phyloP scores from a whole-genome alignment of 2,888 invertebrate genomes.

The Molorchus minor region DNA sequence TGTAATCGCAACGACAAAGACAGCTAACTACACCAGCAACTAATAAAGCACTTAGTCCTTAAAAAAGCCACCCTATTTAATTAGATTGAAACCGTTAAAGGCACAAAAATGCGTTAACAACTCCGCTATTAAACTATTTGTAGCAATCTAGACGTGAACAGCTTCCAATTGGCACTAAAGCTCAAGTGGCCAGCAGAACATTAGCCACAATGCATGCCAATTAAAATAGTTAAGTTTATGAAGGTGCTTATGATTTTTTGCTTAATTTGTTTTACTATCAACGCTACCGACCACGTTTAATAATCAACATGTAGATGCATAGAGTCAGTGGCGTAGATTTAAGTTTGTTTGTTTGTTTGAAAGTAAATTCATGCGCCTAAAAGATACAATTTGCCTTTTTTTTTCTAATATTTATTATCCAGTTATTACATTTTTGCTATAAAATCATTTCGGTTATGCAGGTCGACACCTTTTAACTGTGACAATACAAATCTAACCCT shows the following conservation, averaged over 20 bases:
- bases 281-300: constrained; percentile 18
- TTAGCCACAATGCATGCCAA: constrained; percentile 25
- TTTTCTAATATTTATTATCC: no score
- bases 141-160: constrained; percentile 27
- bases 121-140: constrained; percentile 17
- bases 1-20: no score
- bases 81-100: constrained; percentile 1
- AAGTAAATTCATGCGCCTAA: no score
- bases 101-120: constrained; percentile 2
- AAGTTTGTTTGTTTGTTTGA: no score
- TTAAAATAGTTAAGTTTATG: constrained; percentile 35
- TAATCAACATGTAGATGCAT: constrained; percentile 25
- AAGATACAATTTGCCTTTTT: no score
- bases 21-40: no score
- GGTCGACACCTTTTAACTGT: no score
- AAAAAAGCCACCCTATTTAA: not conserved
- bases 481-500: no score
- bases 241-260: constrained; percentile 30
- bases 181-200: constrained; percentile 15
- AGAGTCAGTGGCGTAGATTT: no score
- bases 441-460: no score
- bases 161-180: constrained; percentile 29
- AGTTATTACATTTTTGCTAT: no score
- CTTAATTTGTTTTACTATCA: constrained; percentile 25
- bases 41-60: not conserved